Base-by-base conservation (phyloP, 1,140 invertebrate genomes). In the Drosophila carrolli region DNA sequence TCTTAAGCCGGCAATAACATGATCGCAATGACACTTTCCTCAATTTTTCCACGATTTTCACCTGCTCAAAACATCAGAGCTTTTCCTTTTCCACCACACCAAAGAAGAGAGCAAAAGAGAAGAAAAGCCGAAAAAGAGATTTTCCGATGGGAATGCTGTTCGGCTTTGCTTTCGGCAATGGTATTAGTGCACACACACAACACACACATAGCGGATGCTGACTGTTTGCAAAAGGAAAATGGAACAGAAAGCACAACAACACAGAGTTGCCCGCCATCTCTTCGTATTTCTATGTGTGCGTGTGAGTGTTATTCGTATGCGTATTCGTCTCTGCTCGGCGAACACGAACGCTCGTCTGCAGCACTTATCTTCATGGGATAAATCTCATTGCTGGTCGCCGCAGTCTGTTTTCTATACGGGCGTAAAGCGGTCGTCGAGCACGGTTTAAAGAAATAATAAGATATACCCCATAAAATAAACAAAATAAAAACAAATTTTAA, bases 371-470 rank as follows among this genome's bases (percentile, higher is more conserved):
- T 75, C 81, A 73, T 67, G 85, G 85, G 85, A 89, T 89, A 89
- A 89, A 89, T 89, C 85, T 90, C 63, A 78, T 59, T 72, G 60
- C 75, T 81, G 76, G 61, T 67, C 81, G 78, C 86, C 78, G 81
- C 85, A 89, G 85, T 89, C 85, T 90, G 85, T 89, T 89, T 89
- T 79, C 81, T 54, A 90, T 81, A 90, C 85, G 85, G 85, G 85
- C 85, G 85, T 90, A 78, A 90, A 89, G 78, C 85, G 85, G 85
- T 89, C 78, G 85, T 89, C 81, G 85, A 71, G 78, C 81, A 78
- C 84, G 84, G 85, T 60, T 75, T 37, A 88, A 68, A 46, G 50
- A 58, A 60, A 13, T 6, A 47, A 32, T 51, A 44, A 41, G 40
- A 32, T 23, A 73, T 51, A 65, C 44, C 57, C 44, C 57, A 29